Conservation (phyloP, 2,888 invertebrate genomes). For the Pristionchus mayeri region DNA sequence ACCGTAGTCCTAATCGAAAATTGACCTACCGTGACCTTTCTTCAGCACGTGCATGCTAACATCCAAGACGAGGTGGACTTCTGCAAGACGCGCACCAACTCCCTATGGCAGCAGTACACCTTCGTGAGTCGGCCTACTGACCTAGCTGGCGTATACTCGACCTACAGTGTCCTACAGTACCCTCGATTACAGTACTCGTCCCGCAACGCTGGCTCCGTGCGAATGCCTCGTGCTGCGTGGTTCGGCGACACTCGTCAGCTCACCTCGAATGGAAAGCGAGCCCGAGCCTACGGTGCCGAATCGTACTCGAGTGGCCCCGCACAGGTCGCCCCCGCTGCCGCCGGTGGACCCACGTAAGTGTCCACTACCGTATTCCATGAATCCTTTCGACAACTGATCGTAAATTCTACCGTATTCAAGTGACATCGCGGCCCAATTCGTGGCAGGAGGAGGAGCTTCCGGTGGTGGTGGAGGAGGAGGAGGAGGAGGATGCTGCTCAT, state of each 20-base stretch:
- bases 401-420: background rate
- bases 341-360: slow-evolving; percentile 34
- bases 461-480: background rate
- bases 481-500: slow-evolving; percentile 44
- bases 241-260: slow-evolving; percentile 38
- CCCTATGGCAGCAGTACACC: slow-evolving; percentile 43
- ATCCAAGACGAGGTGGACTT: slow-evolving; percentile 46
- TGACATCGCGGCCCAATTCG: slow-evolving; percentile 30
- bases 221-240: slow-evolving; percentile 39
- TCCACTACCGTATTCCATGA: background rate
- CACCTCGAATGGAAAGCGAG: background rate
- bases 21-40: background rate
- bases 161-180: background rate
- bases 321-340: background rate
- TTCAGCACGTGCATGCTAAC: slow-evolving; percentile 39
- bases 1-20: background rate
- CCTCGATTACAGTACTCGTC: background rate
- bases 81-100: slow-evolving; percentile 44
- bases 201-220: background rate
- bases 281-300: slow-evolving; percentile 22
- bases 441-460: slow-evolving; percentile 25
- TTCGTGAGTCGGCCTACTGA: background rate
- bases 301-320: slow-evolving; percentile 10
- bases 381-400: background rate
- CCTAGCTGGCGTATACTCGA: background rate